phyloP scores from a whole-genome alignment of 2,888 invertebrate species.

The Ceramica pisi region DNA sequence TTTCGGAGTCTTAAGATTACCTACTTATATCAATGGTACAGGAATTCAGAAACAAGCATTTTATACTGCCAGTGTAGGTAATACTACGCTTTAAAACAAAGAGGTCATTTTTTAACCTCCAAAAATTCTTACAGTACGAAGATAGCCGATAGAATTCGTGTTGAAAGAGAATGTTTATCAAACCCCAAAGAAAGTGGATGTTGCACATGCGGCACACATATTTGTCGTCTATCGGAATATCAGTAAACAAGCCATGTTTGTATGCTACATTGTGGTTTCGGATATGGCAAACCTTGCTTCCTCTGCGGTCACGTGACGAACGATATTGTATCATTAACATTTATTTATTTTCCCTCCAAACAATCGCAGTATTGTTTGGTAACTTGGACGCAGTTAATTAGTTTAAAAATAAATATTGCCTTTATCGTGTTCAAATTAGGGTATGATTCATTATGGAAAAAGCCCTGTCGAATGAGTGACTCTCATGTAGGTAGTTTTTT shows the following conservation, averaged over 20 bases:
- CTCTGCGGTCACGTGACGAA: slow-evolving; percentile 65
- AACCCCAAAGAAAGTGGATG: slow-evolving; percentile 8
- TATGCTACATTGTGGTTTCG: slow-evolving; percentile 45
- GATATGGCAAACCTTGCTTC: slow-evolving; percentile 54
- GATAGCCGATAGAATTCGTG: background rate
- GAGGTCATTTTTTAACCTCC: too few relatives aligned
- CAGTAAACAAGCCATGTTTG: slow-evolving; percentile 48
- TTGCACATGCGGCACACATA: slow-evolving; percentile 26
- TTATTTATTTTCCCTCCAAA: slow-evolving; percentile 50
- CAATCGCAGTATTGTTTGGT: slow-evolving; percentile 30
- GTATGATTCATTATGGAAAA: background rate
- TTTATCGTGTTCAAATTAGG: slow-evolving; percentile 6
- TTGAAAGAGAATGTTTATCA: slow-evolving; percentile 18
- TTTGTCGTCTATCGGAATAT: slow-evolving; percentile 50
- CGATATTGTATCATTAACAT: slow-evolving; percentile 41
- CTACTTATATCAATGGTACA: too few relatives aligned
- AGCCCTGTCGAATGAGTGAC: background rate
- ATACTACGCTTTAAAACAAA: background rate
- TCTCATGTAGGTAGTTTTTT: background rate
- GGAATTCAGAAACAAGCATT: too few relatives aligned
- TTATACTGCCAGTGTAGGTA: too few relatives aligned
- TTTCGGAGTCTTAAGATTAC: too few relatives aligned
- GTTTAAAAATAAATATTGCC: background rate
- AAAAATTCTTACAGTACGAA: background rate
- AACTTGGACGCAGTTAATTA: slow-evolving; percentile 3